Base-by-base conservation (phyloP, 2,888 invertebrate species). In the Temnothorax rugatulus region DNA sequence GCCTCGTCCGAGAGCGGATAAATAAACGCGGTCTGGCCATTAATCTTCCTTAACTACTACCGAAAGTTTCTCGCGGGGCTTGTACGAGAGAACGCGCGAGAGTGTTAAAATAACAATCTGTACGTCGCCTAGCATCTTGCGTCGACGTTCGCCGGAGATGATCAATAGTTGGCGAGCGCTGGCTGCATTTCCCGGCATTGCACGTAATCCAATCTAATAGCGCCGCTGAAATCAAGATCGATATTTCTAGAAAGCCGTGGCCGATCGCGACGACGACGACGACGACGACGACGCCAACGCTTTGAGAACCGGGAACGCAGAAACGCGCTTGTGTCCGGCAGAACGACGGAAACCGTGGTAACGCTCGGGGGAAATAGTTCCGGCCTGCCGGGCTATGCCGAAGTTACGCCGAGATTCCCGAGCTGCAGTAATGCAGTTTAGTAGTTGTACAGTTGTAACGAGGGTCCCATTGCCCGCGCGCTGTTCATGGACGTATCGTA, bases 401-500 rank as follows among this genome's bases (percentile, higher is more conserved):
- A 88, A 77, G 82, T 83, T 77, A 76, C 85, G 86, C 84, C 73
- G 89, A 87, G 89, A 89, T 88, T 90, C 83, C 88, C 82, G 18
- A 76, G 57, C 66, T 69, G 83, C 71, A 73, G 87, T 92, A 92
- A 90, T 89, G 88, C 90, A 92, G 88, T 92, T 91, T 90, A 85
- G 89, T 90, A 88, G 90, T 90, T 92, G 91, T 88, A 87, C 90
- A 83, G 84, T 86, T 90, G 91, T 91, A 90, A 91, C 91, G 89
- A 91, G 89, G 84, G 74, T 25, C 77, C 86, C 83, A 87, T 87
- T 81, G 87, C 44, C 66, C 63, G 57, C 34, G 8, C 41, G 8
- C 64, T 25, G 47, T 50, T 74, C 66, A 13, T 25, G 21, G 34
- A 34, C 44, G 59, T 34, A 69, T 82, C 66, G 61, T 82, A 82